Base-by-base conservation (phyloP, 2,797 vertebrate species). In the Coracias cyanogaster region DNA sequence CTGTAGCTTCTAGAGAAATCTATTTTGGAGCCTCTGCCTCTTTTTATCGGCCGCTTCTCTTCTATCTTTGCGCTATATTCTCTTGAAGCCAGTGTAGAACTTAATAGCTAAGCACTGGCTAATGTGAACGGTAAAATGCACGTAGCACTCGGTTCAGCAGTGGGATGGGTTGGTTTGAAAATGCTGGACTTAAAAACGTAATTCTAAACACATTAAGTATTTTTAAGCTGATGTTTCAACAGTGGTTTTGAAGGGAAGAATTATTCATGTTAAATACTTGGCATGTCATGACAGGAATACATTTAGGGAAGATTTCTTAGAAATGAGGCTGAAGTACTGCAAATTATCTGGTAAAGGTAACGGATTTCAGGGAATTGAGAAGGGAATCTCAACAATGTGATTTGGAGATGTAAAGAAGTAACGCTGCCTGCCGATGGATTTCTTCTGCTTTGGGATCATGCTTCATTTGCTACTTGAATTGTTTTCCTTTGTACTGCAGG, bases 401-500 rank as follows among this genome's bases (percentile, higher is more conserved):
- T 85, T 62, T 64, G 52, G 70, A 93, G 45, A 70, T 84, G 24
- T 88, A 46, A 91, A 72, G 71, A 43, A 60, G n/a, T 62, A 58
- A 39, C n/a, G 18, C 41, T 78, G 26, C 54, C 69, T 65, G 33
- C 51, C 92, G 57, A 58, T 62, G 39, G 60, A 61, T 82, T 93
- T 86, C 65, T 64, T 80, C 57, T 86, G 25, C 72, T 82, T 64
- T 93, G 86, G 66, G 16, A 6, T 33, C 41, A 15, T 28, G 35
- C 31, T 90, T 64, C 46, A 13, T 66, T 66, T 86, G 37, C 41
- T 83, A 46, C 20, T 70, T 91, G 16, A 52, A 17, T 82, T 94
- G 7, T 86, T 46, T 74, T 57, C 6, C 48, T 92, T 93, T 94
- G 48, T 67, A 6, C 67, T 85, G 12, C 97, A 99, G 99, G 99